Conservation (phyloP, 2,797 vertebrate species). For the Myotis pilosus region DNA sequence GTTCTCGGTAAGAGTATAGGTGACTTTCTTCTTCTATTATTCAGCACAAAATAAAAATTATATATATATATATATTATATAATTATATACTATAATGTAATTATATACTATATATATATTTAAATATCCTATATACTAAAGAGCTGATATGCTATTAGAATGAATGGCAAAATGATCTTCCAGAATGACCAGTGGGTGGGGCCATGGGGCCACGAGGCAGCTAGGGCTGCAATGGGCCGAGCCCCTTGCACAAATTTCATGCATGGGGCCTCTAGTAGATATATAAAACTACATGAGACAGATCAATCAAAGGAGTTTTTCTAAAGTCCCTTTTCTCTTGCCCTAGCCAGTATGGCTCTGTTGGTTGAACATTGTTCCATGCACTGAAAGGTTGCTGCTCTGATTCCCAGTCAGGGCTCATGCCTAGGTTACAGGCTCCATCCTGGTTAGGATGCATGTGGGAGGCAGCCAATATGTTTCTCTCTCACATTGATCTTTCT, state of each 20-base stretch:
- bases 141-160: too few species aligned
- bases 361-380: background rate
- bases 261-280: too few species aligned
- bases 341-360: background rate
- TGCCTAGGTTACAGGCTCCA: background rate
- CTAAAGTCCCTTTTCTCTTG: background rate
- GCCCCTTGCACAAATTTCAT: too few species aligned
- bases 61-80: background rate
- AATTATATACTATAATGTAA: background rate
- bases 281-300: background rate
- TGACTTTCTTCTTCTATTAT: background rate
- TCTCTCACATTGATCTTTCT: background rate
- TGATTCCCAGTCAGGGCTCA: background rate
- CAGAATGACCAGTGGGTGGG: too few species aligned
- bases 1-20: background rate
- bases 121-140: too few species aligned
- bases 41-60: background rate
- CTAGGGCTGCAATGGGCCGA: too few species aligned
- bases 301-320: background rate
- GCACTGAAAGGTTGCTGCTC: background rate
- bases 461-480: too few species aligned
- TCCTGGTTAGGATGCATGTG: background rate
- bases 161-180: too few species aligned
- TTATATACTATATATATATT: background rate
- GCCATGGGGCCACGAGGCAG: too few species aligned